A percentile compares a stretch with the other conserved stretches of the same genome.
Conservation (phyloP, 2,113 vertebrate species). For the Microcebus ravelobensis region DNA sequence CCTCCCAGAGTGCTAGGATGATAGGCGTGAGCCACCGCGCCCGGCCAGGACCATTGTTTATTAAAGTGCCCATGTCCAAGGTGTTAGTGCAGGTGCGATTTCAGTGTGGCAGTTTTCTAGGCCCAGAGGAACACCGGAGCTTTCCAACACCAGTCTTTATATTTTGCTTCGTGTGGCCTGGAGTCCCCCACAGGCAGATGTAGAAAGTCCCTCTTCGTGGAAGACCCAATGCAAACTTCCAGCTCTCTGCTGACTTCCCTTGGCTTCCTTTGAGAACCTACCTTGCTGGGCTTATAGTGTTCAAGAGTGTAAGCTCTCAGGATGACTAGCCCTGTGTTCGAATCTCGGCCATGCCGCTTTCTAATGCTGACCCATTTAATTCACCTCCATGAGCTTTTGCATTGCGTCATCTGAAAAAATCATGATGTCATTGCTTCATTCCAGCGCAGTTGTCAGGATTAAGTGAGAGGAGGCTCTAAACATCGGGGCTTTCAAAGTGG, state of each 20-base stretch:
- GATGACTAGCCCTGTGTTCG: background rate
- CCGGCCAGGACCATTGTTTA: background rate
- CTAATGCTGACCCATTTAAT: background rate
- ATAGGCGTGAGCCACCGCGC: too few relatives aligned
- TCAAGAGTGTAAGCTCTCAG: background rate
- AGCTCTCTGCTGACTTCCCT: background rate
- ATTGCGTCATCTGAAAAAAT: conserved; percentile 27
- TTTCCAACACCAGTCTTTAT: background rate
- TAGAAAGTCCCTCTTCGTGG: background rate
- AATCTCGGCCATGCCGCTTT: background rate
- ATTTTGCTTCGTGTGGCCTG: background rate
- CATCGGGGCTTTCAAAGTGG: background rate
- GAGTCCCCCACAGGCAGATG: background rate
- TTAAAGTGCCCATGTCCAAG: background rate
- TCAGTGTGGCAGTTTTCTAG: background rate
- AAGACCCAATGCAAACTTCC: background rate
- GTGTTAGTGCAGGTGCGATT: background rate
- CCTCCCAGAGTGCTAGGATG: too few relatives aligned
- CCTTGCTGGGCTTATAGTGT: background rate
- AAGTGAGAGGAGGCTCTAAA: background rate
- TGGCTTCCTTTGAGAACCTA: background rate
- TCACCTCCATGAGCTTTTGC: background rate
- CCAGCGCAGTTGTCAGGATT: background rate
- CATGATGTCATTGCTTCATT: background rate
- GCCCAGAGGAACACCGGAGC: background rate